phyloP scores from a whole-genome alignment of 2,888 invertebrate species.

The Clusia tigrina region DNA sequence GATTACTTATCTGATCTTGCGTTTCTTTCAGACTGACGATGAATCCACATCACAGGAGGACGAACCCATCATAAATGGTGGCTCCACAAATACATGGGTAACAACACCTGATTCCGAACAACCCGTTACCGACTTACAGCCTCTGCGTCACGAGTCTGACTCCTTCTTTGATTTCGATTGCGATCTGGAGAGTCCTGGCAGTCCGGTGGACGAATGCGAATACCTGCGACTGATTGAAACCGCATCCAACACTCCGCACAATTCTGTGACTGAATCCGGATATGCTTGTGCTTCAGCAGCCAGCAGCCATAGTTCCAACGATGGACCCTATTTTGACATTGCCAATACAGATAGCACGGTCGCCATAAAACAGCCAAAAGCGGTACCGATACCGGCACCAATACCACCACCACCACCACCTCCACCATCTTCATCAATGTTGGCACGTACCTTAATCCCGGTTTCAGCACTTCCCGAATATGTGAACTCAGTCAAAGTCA shows the following conservation, averaged over 20 bases:
- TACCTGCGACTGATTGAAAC: slow-evolving; percentile 66
- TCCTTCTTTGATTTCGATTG: slow-evolving; percentile 73
- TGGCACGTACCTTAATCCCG: too few species aligned
- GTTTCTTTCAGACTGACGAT: slow-evolving; percentile 50
- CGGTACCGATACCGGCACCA: too few species aligned
- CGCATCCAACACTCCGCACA: slow-evolving; percentile 67
- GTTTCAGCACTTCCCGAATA: slow-evolving; percentile 35
- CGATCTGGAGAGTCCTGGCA: slow-evolving; percentile 74
- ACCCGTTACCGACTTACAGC: slow-evolving; percentile 66
- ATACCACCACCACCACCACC: slow-evolving; percentile 28
- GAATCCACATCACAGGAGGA: slow-evolving; percentile 53
- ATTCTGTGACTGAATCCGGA: slow-evolving; percentile 65
- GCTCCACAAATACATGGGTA: slow-evolving; percentile 58
- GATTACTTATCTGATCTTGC: too few species aligned
- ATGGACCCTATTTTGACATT: slow-evolving; percentile 66
- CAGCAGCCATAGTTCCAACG: slow-evolving; percentile 66
- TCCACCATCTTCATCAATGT: slow-evolving; percentile 25
- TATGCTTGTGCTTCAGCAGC: slow-evolving; percentile 67
- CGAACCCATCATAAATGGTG: slow-evolving; percentile 60
- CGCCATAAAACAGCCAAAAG: slow-evolving; percentile 28
- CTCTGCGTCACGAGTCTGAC: slow-evolving; percentile 66
- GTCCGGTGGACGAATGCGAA: slow-evolving; percentile 73
- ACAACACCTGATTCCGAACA: slow-evolving; percentile 54
- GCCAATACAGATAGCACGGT: slow-evolving; percentile 44
- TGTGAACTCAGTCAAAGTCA: slow-evolving; percentile 34